phyloP scores from a whole-genome alignment of 2,888 invertebrate species.

The Hanleya hanleyi region DNA sequence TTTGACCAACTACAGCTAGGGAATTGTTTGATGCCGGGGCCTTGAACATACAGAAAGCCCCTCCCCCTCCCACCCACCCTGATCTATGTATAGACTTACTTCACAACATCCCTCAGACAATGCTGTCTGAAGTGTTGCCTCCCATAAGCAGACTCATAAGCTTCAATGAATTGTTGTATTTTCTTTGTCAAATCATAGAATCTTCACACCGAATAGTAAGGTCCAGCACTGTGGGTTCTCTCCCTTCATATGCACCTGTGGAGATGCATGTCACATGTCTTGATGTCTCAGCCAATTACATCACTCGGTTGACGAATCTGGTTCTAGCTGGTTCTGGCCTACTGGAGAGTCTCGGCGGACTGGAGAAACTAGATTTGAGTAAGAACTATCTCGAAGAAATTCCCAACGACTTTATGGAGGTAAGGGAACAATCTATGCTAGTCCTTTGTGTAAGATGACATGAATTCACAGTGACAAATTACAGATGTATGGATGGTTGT shows the following conservation, averaged over 20 bases:
- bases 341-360: slow-evolving; percentile 34
- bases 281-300: slow-evolving; percentile 57
- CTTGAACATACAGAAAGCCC: too few species aligned
- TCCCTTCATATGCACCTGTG: background rate
- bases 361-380: slow-evolving; percentile 52
- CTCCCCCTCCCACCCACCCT: too few species aligned
- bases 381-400: slow-evolving; percentile 49
- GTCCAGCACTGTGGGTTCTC: background rate
- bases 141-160: too few species aligned
- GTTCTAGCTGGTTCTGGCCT: slow-evolving; percentile 28
- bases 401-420: slow-evolving; percentile 55
- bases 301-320: slow-evolving; percentile 41
- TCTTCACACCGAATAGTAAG: background rate
- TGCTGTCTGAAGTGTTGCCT: too few species aligned
- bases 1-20: too few species aligned
- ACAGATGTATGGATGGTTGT: too few species aligned
- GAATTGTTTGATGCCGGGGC: too few species aligned
- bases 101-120: too few species aligned
- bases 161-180: too few species aligned
- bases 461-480: too few species aligned
- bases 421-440: slow-evolving; percentile 34
- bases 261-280: slow-evolving; percentile 30
- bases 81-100: too few species aligned
- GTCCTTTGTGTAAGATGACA: background rate
- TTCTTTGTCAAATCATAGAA: too few species aligned